Percentiles rank a stretch among this genome's conserved stretches.
These are phyloP conservation scores for Nesogale talazaci DNA, from an alignment of 2,113 vertebrate species.

Conservation along the genomic window DNA sequence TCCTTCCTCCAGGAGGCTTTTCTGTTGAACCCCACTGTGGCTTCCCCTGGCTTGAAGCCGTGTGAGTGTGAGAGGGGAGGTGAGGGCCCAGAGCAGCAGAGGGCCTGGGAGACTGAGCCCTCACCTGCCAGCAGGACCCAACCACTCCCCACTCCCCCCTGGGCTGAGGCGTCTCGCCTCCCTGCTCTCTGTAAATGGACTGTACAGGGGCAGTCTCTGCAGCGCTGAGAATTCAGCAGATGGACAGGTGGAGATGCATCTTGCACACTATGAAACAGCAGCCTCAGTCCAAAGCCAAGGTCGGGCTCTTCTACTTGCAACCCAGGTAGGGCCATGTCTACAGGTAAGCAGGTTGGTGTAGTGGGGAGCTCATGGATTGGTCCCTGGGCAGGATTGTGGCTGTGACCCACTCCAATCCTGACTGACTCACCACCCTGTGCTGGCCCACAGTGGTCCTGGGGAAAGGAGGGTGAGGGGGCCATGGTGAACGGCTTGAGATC, in stretches of 20 bases:
- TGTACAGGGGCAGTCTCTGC: neutral
- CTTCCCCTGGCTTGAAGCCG: neutral
- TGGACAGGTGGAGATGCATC: neutral
- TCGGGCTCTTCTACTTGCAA: neutral
- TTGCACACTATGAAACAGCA: neutral
- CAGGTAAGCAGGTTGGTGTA: neutral
- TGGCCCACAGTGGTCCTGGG: neutral
- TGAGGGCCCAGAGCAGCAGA: neutral
- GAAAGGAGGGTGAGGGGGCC: neutral
- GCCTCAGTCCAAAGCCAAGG: neutral
- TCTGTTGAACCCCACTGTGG: constrained; percentile 56
- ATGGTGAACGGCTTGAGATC: neutral
- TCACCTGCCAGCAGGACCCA: neutral
- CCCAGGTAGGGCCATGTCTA: neutral
- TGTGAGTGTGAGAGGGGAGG: neutral
- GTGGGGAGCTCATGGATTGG: neutral
- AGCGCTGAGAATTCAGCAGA: neutral
- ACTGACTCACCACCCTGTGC: neutral
- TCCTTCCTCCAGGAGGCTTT: constrained; percentile 66
- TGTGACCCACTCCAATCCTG: neutral
- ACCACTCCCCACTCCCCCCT: neutral
- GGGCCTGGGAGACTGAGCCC: neutral
- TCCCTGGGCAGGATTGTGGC: neutral
- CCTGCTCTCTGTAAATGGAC: neutral
- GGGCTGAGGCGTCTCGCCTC: neutral